These are phyloP conservation scores for Heliconius eleuchia DNA, from an alignment of 1,140 invertebrate genomes.

Conservation along the genomic window DNA sequence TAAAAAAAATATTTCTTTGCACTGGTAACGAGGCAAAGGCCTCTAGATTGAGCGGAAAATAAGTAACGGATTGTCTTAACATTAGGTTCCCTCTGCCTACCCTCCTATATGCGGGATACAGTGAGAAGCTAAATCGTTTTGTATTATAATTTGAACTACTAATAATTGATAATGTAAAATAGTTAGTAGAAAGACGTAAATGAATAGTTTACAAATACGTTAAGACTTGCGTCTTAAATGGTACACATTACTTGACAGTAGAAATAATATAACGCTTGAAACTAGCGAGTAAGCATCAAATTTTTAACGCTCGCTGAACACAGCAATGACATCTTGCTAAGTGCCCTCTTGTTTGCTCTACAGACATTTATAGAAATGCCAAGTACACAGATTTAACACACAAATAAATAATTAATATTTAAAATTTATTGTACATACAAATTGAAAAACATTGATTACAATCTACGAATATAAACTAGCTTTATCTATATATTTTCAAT, in stretches of 20 bases:
- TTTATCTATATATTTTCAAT: neutral
- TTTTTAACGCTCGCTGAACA: conserved; percentile 48
- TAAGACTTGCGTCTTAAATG: conserved; percentile 35
- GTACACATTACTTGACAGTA: conserved; percentile 36
- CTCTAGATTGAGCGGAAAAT: no score
- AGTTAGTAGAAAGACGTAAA: neutral
- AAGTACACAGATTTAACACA: conserved; percentile 48
- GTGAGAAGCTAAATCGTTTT: no score
- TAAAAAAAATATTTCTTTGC: no score
- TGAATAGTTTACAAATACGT: neutral
- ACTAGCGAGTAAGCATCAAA: conserved; percentile 34
- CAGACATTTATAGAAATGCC: conserved; percentile 62
- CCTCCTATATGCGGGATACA: no score
- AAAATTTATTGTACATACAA: conserved; percentile 35
- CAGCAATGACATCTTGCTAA: conserved; percentile 65
- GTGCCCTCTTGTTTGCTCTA: conserved; percentile 62
- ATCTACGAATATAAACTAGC: neutral
- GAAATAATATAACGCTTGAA: conserved; percentile 32
- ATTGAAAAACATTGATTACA: neutral
- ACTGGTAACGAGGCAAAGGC: no score
- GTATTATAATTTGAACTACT: neutral
- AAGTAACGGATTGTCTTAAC: no score
- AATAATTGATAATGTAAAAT: neutral
- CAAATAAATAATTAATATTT: conserved; percentile 56
- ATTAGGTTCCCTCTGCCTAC: no score